Percentiles rank a stretch among this genome's conserved stretches.
phyloP scores from a whole-genome alignment of 1,140 invertebrate genomes.

The Tetramorium alpestre region DNA sequence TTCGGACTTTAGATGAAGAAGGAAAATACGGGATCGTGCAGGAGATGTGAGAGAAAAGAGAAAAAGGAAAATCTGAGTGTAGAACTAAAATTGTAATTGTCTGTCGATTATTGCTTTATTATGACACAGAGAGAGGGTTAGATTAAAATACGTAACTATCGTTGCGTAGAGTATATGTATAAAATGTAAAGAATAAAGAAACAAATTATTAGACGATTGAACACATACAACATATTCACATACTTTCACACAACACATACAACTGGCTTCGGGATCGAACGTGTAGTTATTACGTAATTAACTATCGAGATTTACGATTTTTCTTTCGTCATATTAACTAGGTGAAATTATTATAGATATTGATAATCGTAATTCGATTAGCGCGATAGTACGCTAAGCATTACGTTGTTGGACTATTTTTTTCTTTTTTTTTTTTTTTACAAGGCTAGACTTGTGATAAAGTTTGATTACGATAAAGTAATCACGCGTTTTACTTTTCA shows the following conservation, averaged over 20 bases:
- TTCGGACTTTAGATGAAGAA: neutral
- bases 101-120: constrained; percentile 28
- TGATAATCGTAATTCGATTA: constrained; percentile 25
- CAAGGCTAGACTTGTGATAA: constrained; percentile 33
- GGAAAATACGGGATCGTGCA: neutral
- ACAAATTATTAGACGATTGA: constrained; percentile 1
- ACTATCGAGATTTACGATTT: constrained; percentile 15
- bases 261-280: constrained; percentile 35
- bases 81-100: constrained; percentile 28
- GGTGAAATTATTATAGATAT: constrained; percentile 25
- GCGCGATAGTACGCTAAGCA: neutral
- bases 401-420: constrained; percentile 21
- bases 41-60: neutral
- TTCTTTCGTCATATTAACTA: constrained; percentile 16
- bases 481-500: constrained; percentile 19
- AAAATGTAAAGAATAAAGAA: constrained; percentile 19
- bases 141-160: constrained; percentile 29
- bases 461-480: neutral
- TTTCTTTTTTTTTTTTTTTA: constrained; percentile 32
- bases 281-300: constrained; percentile 48
- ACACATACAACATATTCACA: neutral
- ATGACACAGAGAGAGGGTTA: constrained; percentile 24
- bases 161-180: constrained; percentile 54
- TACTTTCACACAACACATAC: neutral
- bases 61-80: constrained; percentile 17